phyloP scores from a whole-genome alignment of 2,113 vertebrate genomes.

The Syngnathoides biaculeatus region DNA sequence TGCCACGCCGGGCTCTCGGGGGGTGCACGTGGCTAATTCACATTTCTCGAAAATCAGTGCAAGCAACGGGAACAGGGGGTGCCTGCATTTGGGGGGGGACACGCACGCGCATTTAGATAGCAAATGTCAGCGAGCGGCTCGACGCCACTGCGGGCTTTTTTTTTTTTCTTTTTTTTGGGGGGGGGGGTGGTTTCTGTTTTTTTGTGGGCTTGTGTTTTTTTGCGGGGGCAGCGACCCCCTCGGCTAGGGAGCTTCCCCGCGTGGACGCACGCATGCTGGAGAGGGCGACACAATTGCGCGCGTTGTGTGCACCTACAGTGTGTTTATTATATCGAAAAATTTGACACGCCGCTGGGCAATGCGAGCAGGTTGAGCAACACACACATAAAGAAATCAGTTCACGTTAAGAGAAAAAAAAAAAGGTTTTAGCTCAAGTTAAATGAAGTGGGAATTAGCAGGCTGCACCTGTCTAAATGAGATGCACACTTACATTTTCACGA shows the following conservation, averaged over 20 bases:
- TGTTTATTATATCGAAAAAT: neutral
- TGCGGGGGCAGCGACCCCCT: constrained; percentile 42
- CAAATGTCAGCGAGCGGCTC: constrained; percentile 74
- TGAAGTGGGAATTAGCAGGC: too few relatives aligned
- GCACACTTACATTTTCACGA: constrained; percentile 11
- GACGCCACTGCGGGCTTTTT: constrained; percentile 58
- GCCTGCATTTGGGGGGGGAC: constrained; percentile 81
- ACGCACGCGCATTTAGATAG: constrained; percentile 46
- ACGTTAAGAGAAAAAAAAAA: neutral
- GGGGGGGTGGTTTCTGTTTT: neutral
- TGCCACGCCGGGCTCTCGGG: constrained; percentile 97
- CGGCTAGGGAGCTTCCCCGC: constrained; percentile 56
- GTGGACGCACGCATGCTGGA: constrained; percentile 25
- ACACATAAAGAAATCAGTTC: neutral
- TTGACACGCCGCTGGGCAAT: neutral
- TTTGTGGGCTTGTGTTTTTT: neutral
- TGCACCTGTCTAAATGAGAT: constrained; percentile 6
- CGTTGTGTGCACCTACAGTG: neutral
- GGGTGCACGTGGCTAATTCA: constrained; percentile 99
- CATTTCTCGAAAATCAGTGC: constrained; percentile 99
- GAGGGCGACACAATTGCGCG: constrained; percentile 20
- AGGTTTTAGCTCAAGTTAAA: too few relatives aligned
- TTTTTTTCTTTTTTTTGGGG: neutral
- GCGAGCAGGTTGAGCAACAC: neutral
- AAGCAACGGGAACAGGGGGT: constrained; percentile 98